These are phyloP conservation scores for Andrena flavipes DNA, from an alignment of 2,888 invertebrate species.

Conservation along the genomic window DNA sequence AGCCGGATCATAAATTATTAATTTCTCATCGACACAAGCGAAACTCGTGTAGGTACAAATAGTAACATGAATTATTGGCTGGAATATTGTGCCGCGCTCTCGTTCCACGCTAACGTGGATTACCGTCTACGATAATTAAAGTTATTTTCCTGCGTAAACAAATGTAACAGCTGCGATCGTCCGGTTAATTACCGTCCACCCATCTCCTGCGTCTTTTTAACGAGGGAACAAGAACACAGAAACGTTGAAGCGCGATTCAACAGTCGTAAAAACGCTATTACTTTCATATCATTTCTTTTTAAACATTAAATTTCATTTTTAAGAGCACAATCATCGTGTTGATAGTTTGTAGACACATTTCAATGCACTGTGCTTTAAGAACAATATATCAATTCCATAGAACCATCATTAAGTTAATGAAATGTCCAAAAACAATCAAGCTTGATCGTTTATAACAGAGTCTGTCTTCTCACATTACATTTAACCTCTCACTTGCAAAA, in stretches of 20 bases:
- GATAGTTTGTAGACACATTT: too few relatives aligned
- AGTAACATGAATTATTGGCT: slow-evolving; percentile 43
- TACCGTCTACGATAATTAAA: slow-evolving; percentile 28
- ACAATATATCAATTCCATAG: too few relatives aligned
- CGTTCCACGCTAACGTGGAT: slow-evolving; percentile 25
- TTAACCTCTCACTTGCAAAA: too few relatives aligned
- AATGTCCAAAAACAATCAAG: too few relatives aligned
- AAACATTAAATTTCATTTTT: background rate
- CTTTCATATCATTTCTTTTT: background rate
- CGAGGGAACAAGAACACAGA: background rate
- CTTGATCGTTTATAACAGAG: too few relatives aligned
- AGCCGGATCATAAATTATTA: slow-evolving; percentile 48
- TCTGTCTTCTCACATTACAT: too few relatives aligned
- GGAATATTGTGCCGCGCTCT: slow-evolving; percentile 46
- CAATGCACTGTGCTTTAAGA: too few relatives aligned
- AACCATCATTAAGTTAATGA: too few relatives aligned
- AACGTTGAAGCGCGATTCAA: background rate
- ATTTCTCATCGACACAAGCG: slow-evolving; percentile 41
- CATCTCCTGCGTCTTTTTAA: background rate
- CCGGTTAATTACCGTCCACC: background rate
- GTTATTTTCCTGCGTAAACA: slow-evolving; percentile 26
- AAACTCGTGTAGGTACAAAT: slow-evolving; percentile 28
- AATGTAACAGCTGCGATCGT: slow-evolving; percentile 11
- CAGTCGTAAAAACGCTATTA: background rate
- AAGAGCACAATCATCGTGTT: background rate